Evolutionary conservation across 2,113 vertebrate genomes (phyloP).

Genomic region (Chionis minor): DNA sequence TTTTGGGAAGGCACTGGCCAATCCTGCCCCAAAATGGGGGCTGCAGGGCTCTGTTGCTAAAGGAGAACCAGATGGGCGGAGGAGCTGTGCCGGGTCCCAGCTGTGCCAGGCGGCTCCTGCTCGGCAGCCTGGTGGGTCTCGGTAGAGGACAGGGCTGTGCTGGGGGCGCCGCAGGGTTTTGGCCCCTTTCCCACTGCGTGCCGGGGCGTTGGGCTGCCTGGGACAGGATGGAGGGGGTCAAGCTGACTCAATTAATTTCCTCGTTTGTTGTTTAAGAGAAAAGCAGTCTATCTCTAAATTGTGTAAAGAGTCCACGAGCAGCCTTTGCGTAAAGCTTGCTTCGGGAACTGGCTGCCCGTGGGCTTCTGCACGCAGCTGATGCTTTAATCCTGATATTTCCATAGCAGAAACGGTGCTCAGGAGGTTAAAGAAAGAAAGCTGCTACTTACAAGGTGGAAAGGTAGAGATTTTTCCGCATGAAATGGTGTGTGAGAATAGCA

Average conservation of each 20-base stretch:
- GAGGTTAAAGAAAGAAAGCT: neutral
- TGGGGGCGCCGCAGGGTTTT: fast-evolving
- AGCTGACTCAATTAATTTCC: fast-evolving
- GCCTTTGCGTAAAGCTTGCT: neutral
- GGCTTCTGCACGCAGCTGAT: fast-evolving
- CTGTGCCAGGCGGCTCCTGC: neutral
- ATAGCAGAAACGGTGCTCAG: neutral
- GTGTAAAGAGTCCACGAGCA: fast-evolving
- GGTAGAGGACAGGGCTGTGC: fast-evolving
- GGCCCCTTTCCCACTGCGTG: neutral
- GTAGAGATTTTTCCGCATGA: fast-evolving
- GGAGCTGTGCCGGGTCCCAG: neutral
- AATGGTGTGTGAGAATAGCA: fast-evolving
- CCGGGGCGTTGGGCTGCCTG: neutral
- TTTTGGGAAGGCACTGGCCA: neutral
- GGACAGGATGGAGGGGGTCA: neutral
- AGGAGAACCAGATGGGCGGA: neutral
- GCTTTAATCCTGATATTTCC: neutral
- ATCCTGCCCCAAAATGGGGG: fast-evolving
- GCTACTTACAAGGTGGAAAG: neutral
- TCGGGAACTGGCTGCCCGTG: fast-evolving
- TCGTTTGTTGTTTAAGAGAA: no score
- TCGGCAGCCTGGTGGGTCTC: fast-evolving
- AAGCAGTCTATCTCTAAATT: neutral
- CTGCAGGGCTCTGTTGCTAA: neutral